Base-by-base conservation (phyloP, 2,113 vertebrate genomes). In the Colaptes auratus region DNA sequence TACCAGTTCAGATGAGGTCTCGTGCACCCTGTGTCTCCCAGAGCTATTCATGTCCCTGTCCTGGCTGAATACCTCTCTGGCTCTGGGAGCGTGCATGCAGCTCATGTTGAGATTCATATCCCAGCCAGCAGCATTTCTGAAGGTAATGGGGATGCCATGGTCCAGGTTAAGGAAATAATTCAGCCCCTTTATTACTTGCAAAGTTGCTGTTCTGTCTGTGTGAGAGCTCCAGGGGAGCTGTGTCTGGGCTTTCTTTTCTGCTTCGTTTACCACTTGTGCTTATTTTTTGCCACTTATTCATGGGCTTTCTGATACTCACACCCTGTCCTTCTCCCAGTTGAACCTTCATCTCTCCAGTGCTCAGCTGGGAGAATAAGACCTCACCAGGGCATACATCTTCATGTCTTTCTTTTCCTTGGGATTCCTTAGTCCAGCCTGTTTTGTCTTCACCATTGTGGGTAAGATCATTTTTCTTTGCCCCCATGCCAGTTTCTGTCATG, bases 101-200 rank as follows among this genome's bases (percentile, higher is more conserved):
- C 42, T 81, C 52, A 1, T 10, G 10, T 5, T 72, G 48, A 19
- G 46, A 63, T 78, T 74, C 77, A 13, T 28, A 50, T 44, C 70
- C n/a, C 88, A 79, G 36, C 48, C 14, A 9, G 7, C 9, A 53
- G 19, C 20, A 48, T 72, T 86, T 73, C 82, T 27, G 77, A 86
- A 86, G 28, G 36, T 69, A 58, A 35, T 76, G 86, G 64, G 33
- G 72, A 75, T 31, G 86, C 55, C 15, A 0, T 46, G 67, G 25
- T 15, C 30, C 36, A 84, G 78, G 65, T 86, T 59, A 84, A 72
- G 48, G 70, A 84, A 84, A 91, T 74, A 35, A 89, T 82, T 89
- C 81, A 67, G 21, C 23, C 30, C 64, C n/a, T 15, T 35, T 70
- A 27, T 69, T 59, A 35, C 39, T 83, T 56, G 52, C n/a, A 12